Base-by-base conservation (phyloP, 53 echinoderm and acorn worm genomes). In the Zoroaster sp. region DNA sequence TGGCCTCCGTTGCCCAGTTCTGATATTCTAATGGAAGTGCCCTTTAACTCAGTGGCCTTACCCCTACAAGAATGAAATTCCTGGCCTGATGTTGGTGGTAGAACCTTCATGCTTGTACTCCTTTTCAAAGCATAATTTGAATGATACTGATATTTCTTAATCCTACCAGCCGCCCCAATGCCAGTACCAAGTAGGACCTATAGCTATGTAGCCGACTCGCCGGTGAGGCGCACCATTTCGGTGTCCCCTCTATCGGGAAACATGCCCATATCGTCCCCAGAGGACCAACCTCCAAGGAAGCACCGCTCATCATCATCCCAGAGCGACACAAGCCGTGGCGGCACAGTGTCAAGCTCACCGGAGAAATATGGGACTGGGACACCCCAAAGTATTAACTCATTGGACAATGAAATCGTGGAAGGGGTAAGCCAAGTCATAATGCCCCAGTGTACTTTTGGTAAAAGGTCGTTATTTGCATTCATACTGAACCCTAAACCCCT, bases 231-330 rank as follows among this genome's bases (percentile, higher is more conserved):
- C 12, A 90, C 94, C 87, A 90, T 97, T 47, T 99, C 96, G 8
- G 91, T 93, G 21, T 99, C 99, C 0, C 99, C 99, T 0, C 89
- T 94, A 44, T 94, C 96, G 5, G 95, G 96, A 7, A 88, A 92
- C 54, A 92, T 97, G 92, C 99, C 99, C 52, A 94, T 99, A 40
- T 99, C 99, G 0, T 99, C 99, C 34, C 99, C 99, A 36, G 99
- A 99, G 46, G 97, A 97, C 65, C 93, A 93, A 21, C 73, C 90
- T 21, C 83, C 88, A 13, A 74, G 55, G 35, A 81, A 88, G 68
- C 88, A 78, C 53, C 89, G 85, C 34, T 83, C 83, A 11, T 83
- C 83, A 30, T 83, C 83, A 3, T 83, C 83, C 40, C 80, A 55
- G 39, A 81, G 81, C 14, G 81, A 81, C 35, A 81, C 33, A 17